Evolutionary conservation across 30 jellyfish, hydroid and myxozoan species (phyloP).

Genomic region (Chironex yamaguchii): DNA sequence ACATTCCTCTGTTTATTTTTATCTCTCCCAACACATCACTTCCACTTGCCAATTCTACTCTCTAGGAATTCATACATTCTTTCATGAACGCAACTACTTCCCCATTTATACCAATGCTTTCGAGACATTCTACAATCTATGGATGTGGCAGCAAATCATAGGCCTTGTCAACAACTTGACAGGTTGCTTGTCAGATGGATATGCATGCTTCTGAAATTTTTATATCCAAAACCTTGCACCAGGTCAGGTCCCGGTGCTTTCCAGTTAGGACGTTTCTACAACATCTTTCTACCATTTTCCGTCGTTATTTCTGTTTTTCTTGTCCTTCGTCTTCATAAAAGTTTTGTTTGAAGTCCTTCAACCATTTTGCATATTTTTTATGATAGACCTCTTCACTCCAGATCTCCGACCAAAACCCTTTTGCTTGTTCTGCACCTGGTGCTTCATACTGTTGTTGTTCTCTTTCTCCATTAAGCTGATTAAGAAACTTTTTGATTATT

Average conservation of each 20-base stretch:
- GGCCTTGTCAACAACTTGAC: not conserved
- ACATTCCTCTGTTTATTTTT: too few species aligned
- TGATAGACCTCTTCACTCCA: conserved; percentile 15
- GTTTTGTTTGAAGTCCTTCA: not conserved
- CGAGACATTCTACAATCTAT: too few species aligned
- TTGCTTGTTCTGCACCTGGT: conserved; percentile 29
- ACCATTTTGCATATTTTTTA: conserved; percentile 12
- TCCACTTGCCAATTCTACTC: too few species aligned
- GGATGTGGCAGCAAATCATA: too few species aligned
- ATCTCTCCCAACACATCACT: too few species aligned
- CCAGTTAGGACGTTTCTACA: conserved; percentile 26
- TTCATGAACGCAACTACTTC: too few species aligned
- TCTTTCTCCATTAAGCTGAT: not conserved
- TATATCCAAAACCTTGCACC: conserved; percentile 30
- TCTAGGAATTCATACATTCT: too few species aligned
- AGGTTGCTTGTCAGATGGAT: conserved; percentile 20
- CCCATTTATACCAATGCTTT: too few species aligned
- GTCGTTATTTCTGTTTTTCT: conserved; percentile 1
- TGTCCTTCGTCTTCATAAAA: conserved; percentile 20
- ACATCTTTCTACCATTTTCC: conserved; percentile 5
- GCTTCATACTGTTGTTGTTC: not conserved
- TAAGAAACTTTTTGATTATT: not conserved
- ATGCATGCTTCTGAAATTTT: conserved; percentile 47
- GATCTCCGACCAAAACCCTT: conserved; percentile 6
- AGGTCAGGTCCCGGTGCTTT: conserved; percentile 30